Base-by-base conservation (phyloP, 2,113 vertebrate species). In the Pontoporia blainvillei region DNA sequence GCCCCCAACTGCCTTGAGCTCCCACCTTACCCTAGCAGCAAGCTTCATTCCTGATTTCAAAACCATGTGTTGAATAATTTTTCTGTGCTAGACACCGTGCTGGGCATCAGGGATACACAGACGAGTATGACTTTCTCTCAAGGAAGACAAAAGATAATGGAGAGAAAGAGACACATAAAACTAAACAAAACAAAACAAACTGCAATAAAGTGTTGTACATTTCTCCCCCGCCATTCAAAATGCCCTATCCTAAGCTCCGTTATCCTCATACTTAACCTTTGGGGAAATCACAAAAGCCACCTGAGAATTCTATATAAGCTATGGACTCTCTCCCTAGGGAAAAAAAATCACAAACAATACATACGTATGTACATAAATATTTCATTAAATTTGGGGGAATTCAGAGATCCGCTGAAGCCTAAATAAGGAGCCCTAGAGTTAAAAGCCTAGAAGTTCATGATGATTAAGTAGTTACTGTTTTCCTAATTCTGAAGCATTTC, bases 181-280 rank as follows among this genome's bases (percentile, higher is more conserved):
- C 5, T 18, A 52, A 95, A 27, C 6, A 78, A 90, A 94, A 52
- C 23, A 66, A 95, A 97, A 78, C 36, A 81, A 91, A 89, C 44
- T 81, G 9, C 1, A 61, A 84, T 39, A 23, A 90, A 67, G 21
- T 59, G 11, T 29, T 92, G 9, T 67, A 54, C 15, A 83, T 88
- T 88, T 90, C n/a, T 64, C n/a, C 27, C 41, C 25, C 0, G 54
- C 34, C 25, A 66, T 79, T 92, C 23, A 71, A 96, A 94, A 82
- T 44, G 0, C 8, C 31, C 25, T 83, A 2, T 67, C 39, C 59
- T 92, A 67, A 71, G 31, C 46, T 69, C 44, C 90, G 29, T 67
- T 86, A 89, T 57, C 15, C 2, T 79, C 34, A 31, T 79, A 66
- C 64, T 36, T 83, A 84, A 41, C 27, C 44, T 92, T 69, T 57